Conservation (phyloP, 2,888 invertebrate genomes). For the Stenurella melanura region DNA sequence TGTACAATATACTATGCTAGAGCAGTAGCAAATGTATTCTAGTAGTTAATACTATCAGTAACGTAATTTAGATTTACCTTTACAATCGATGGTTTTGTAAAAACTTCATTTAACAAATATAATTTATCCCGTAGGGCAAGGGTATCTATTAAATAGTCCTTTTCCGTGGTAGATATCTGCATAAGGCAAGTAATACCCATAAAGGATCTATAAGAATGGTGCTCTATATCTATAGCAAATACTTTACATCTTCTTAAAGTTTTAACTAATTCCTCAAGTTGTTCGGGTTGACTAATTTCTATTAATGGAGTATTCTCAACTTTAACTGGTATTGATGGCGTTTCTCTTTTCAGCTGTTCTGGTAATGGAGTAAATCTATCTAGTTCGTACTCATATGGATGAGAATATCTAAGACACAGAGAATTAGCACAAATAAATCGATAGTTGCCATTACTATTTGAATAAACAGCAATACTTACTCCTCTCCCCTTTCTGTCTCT, state of each 20-base stretch:
- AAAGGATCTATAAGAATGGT: conserved; percentile 93
- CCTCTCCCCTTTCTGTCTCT: conserved; percentile 78
- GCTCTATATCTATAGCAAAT: conserved; percentile 94
- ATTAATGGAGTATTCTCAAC: conserved; percentile 81
- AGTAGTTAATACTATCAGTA: too few species aligned
- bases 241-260: conserved; percentile 82
- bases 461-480: conserved; percentile 68
- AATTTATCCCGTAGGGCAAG: conserved; percentile 88
- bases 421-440: conserved; percentile 43
- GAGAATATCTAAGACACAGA: conserved; percentile 79
- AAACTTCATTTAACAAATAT: conserved; percentile 88
- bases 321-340: conserved; percentile 71
- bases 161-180: conserved; percentile 89
- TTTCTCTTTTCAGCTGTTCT: conserved; percentile 73
- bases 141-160: conserved; percentile 94
- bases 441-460: conserved; percentile 19
- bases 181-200: conserved; percentile 96
- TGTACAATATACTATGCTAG: too few species aligned
- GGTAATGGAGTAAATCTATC: conserved; percentile 80
- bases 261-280: conserved; percentile 80
- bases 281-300: conserved; percentile 80
- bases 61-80: conserved; percentile 79
- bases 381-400: conserved; percentile 93
- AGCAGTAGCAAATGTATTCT: too few species aligned
- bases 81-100: conserved; percentile 90